A percentile compares a stretch with the other conserved stretches of the same genome.
Evolutionary conservation across 2,888 invertebrate genomes (phyloP).

Genomic region (Melanotus villosus): DNA sequence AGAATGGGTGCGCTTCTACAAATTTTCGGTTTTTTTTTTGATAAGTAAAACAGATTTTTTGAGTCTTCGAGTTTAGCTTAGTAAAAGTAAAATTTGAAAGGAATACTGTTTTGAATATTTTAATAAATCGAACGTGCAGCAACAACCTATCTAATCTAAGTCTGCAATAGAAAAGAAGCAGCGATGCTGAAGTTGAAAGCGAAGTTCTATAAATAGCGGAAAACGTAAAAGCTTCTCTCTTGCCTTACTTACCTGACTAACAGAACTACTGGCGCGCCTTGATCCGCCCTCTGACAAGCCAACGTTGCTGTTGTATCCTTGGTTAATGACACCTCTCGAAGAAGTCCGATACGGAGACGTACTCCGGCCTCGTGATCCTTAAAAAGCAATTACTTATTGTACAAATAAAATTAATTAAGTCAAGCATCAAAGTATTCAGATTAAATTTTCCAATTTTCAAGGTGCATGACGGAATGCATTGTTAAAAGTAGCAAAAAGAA

Average conservation of each 20-base stretch:
- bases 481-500: no score
- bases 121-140: neutral
- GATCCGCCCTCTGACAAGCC: slow-evolving; percentile 73
- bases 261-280: slow-evolving; percentile 80
- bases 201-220: slow-evolving; percentile 18
- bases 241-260: slow-evolving; percentile 67
- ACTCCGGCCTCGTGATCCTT: slow-evolving; percentile 68
- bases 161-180: slow-evolving; percentile 34
- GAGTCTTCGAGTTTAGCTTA: no score
- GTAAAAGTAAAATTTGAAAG: no score
- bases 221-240: slow-evolving; percentile 18
- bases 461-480: no score
- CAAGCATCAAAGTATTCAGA: no score
- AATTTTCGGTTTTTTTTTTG: no score
- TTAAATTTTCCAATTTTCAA: no score
- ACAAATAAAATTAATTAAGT: no score
- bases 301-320: slow-evolving; percentile 67
- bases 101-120: no score
- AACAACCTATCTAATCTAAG: slow-evolving; percentile 24
- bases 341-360: slow-evolving; percentile 77
- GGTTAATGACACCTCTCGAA: slow-evolving; percentile 67
- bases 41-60: no score
- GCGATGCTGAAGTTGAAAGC: slow-evolving; percentile 38
- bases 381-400: slow-evolving; percentile 35
- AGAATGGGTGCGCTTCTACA: no score